Base-by-base conservation (phyloP, 2,113 vertebrate species). In the Campylomormyrus tamandua region DNA sequence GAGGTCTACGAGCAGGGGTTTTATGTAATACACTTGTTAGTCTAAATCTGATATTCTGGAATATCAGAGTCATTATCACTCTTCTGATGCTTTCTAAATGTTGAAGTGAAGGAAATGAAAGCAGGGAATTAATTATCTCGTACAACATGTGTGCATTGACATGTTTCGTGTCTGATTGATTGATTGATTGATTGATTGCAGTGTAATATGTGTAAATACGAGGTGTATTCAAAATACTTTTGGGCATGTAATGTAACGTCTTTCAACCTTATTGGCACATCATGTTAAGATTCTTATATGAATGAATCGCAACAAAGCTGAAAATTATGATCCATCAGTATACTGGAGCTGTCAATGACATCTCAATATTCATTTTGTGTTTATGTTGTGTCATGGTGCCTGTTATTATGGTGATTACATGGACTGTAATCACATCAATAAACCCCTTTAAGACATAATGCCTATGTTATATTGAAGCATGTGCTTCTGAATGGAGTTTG, bases 161-260 rank as follows among this genome's bases (percentile, higher is more conserved):
- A 31, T 31, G 85, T 58, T 88, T 62, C 5, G 56, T 53, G 31
- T 87, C 49, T 87, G 56, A 62, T 62, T 46, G 77, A 49, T 17
- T 45, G 11, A 11, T 17, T 45, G 11, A 11, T 66, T 8, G 49
- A 35, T 74, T 42, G 17, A 48, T 52, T 74, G 21, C 46, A 17
- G 84, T 52, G 89, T n/a, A 46, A 21, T 89, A 70, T 84, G 83
- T 87, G 84, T 90, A 87, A 90, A 90, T 87, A 87, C 1, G 4
- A 58, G 58, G 9, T 87, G 62, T 87, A 66, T 90, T 77, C 62
- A 15, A 45, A 58, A 42, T 74, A 48, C 8, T 17, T 87, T 50
- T 87, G 80, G 7, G 15, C 3, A 52, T 48, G 27, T 52, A 39
- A 70, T 15, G 31, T 27, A 74, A 87, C 13, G 6, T 85, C 39